These are phyloP conservation scores for Argynnis bischoffii DNA, from an alignment of 2,888 invertebrate species.

Conservation along the genomic window DNA sequence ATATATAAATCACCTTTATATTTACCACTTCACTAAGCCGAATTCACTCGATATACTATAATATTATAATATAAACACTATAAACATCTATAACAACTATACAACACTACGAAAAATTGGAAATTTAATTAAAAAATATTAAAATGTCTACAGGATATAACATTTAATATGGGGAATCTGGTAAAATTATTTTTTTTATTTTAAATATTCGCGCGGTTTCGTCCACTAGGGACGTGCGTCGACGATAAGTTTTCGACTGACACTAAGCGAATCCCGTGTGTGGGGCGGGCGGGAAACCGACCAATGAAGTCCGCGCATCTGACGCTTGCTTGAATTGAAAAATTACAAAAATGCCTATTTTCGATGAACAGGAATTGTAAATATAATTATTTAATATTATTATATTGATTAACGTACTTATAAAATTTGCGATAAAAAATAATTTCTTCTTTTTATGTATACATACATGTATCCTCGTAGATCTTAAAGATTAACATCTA, in stretches of 20 bases:
- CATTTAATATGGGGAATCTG: constrained; percentile 7
- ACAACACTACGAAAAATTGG: constrained; percentile 19
- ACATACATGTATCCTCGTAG: no score
- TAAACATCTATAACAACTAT: constrained; percentile 23
- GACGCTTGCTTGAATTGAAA: constrained; percentile 28
- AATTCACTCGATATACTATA: constrained; percentile 9
- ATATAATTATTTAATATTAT: no score
- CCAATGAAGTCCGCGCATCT: constrained; percentile 33
- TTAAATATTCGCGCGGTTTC: constrained; percentile 26
- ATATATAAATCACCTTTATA: constrained; percentile 14
- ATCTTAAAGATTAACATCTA: no score
- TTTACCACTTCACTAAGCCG: background rate
- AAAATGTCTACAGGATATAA: constrained; percentile 14
- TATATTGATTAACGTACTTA: no score
- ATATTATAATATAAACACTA: constrained; percentile 23
- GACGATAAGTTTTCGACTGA: constrained; percentile 29
- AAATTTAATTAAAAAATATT: background rate
- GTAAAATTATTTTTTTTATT: constrained; percentile 17
- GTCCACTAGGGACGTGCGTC: constrained; percentile 33
- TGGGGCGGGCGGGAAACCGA: constrained; percentile 37
- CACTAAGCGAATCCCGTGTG: constrained; percentile 33
- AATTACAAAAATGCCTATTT: constrained; percentile 23
- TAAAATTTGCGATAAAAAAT: no score
- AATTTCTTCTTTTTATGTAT: no score
- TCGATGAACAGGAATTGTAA: background rate